These are phyloP conservation scores for Casuarius casuarius DNA, from an alignment of 2,113 vertebrate genomes.

Conservation along the genomic window DNA sequence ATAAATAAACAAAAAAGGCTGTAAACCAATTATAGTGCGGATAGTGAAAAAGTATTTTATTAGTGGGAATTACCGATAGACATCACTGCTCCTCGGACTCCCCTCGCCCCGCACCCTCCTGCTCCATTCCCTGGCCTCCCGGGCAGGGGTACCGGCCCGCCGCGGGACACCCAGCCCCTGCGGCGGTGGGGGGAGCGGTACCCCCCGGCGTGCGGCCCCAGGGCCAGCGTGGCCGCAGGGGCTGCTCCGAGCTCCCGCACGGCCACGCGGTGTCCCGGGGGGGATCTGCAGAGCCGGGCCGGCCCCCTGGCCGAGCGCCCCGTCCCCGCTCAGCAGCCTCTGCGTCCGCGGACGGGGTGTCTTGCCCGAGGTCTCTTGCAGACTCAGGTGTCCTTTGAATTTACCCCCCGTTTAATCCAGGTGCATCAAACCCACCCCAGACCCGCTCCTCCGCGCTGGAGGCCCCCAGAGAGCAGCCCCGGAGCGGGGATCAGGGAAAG, in stretches of 20 bases:
- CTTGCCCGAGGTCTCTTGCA: not conserved
- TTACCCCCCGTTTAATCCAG: too few species aligned
- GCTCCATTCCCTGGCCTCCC: not conserved
- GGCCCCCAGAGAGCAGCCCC: not conserved
- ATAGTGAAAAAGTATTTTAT: constrained; percentile 91
- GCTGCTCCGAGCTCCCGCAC: too few species aligned
- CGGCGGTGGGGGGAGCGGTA: too few species aligned
- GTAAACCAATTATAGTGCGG: constrained; percentile 91
- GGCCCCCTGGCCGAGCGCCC: rapidly evolving
- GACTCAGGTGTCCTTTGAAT: not conserved
- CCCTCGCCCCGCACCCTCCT: not conserved
- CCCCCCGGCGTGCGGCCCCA: too few species aligned
- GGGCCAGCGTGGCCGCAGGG: too few species aligned
- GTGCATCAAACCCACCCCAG: not conserved
- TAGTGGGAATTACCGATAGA: constrained; percentile 78
- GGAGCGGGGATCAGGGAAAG: too few species aligned
- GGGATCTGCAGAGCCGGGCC: not conserved
- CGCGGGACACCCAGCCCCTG: not conserved
- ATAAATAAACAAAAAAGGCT: constrained; percentile 89
- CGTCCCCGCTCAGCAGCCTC: not conserved
- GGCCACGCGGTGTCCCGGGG: too few species aligned
- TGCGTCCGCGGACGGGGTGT: rapidly evolving
- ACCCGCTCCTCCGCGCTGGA: not conserved
- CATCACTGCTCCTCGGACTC: constrained; percentile 24
- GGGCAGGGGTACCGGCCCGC: too few species aligned